A percentile compares a stretch with the other conserved stretches of the same genome.
These are phyloP conservation scores for Tuta absoluta DNA, from an alignment of 2,888 invertebrate species.

Conservation along the genomic window DNA sequence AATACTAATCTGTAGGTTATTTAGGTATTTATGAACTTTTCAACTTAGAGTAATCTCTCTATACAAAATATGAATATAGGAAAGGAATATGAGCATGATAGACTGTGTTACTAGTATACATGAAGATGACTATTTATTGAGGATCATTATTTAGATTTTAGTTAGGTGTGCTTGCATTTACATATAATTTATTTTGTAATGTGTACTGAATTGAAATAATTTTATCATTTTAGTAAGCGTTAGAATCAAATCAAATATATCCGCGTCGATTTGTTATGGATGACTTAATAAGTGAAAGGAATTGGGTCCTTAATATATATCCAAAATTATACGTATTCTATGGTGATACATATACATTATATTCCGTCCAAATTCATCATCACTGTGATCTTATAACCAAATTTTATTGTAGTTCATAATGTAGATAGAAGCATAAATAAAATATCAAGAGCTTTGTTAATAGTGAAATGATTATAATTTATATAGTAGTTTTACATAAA, in stretches of 20 bases:
- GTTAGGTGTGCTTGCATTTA: conserved; percentile 8
- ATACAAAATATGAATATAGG: background rate
- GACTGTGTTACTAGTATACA: conserved; percentile 12
- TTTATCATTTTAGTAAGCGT: background rate
- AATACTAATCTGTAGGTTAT: no score
- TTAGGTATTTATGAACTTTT: no score
- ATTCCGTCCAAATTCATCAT: conserved; percentile 13
- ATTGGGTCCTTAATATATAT: background rate
- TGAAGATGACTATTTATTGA: background rate
- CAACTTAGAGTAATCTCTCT: background rate
- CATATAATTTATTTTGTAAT: conserved; percentile 1
- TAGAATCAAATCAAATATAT: background rate
- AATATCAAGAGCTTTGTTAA: background rate
- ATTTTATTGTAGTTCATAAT: conserved; percentile 36
- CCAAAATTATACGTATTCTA: background rate
- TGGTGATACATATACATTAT: background rate
- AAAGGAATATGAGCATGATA: background rate
- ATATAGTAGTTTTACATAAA: background rate
- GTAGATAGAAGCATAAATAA: conserved; percentile 7
- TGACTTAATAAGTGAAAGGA: background rate
- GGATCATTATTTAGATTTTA: background rate
- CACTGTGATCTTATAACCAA: conserved; percentile 48
- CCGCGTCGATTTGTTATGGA: background rate
- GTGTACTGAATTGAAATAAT: background rate
- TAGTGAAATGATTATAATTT: background rate